A percentile compares a stretch with the other conserved stretches of the same genome.
phyloP scores from a whole-genome alignment of 2,888 invertebrate genomes.

The Catocala fraxini region DNA sequence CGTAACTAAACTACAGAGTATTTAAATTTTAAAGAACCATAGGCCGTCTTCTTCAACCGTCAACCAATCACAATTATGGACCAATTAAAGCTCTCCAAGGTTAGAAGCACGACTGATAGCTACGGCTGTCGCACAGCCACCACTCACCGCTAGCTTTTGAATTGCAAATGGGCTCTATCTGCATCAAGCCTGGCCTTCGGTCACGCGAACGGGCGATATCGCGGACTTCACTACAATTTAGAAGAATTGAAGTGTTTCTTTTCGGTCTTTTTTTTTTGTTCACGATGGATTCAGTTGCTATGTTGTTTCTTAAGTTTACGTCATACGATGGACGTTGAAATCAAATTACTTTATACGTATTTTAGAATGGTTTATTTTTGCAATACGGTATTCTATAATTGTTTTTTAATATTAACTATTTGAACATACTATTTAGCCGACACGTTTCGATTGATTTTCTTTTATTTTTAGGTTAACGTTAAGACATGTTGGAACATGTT shows the following conservation, averaged over 20 bases:
- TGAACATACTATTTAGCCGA: no score
- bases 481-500: no score
- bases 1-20: no score
- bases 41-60: slow-evolving; percentile 1
- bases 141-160: slow-evolving; percentile 53
- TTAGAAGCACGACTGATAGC: slow-evolving; percentile 50
- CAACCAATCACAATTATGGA: slow-evolving; percentile 32
- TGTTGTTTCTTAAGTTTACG: not conserved
- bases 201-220: slow-evolving; percentile 66
- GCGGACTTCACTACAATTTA: slow-evolving; percentile 45
- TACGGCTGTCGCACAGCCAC: slow-evolving; percentile 55
- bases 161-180: slow-evolving; percentile 63
- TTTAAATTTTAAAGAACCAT: no score
- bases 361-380: no score
- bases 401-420: no score
- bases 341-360: no score
- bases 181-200: slow-evolving; percentile 56
- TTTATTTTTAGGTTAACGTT: no score
- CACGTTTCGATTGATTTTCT: no score
- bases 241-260: slow-evolving; percentile 38
- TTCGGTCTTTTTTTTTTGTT: slow-evolving; percentile 15
- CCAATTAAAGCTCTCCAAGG: slow-evolving; percentile 56
- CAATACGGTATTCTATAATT: no score
- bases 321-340: no score
- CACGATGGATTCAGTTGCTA: slow-evolving; percentile 11